Evolutionary conservation across 1,140 invertebrate genomes (phyloP), one percentile per base, ranked within the genome.

Genomic region (Zaprionus kolodkinae): DNA sequence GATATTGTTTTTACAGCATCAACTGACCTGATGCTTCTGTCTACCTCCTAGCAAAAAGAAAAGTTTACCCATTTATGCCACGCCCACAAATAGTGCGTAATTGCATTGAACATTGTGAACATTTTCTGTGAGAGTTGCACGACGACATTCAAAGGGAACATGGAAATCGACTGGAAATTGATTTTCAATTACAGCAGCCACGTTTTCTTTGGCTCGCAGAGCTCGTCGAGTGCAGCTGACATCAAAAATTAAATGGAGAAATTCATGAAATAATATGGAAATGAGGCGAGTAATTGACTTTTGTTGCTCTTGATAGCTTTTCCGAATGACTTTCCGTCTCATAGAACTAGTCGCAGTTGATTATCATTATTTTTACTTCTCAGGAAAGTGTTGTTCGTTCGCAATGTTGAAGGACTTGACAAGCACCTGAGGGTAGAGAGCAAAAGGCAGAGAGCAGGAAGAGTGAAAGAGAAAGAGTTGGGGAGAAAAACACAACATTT

Each of bases 131-230:
- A 30, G 35, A 57, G 25, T 33, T 55, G 48, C 6, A 40, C 13
- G 38, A 6, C 43, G 27, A 35, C 35, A 48, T 21, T 36, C n/a
- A 25, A 70, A 50, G 45, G 45, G 33, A 50, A 30, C 11, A 45
- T 61, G 62, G 50, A 77, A 79, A 84, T 84, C 81, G 64, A 77
- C 43, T 84, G 61, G 63, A 86, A 82, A 86, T 87, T 79, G 83
- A 77, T 83, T 86, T 82, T 82, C 76, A 79, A 35, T 54, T 72
- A 72, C 64, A 71, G 69, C 40, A 50, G 21, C 15, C 21, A 55
- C 45, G 45, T 36, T 43, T 72, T 52, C 48, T 60, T 56, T 6
- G 60, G 65, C 56, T 27, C 12, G 33, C 35, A 48, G n/a, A 13
- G 9, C 17, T 11, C 13, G 2, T 11, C 25, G 54, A 33, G 55